Conservation (phyloP, 2,888 invertebrate genomes). For the Drosophila meridiana region DNA sequence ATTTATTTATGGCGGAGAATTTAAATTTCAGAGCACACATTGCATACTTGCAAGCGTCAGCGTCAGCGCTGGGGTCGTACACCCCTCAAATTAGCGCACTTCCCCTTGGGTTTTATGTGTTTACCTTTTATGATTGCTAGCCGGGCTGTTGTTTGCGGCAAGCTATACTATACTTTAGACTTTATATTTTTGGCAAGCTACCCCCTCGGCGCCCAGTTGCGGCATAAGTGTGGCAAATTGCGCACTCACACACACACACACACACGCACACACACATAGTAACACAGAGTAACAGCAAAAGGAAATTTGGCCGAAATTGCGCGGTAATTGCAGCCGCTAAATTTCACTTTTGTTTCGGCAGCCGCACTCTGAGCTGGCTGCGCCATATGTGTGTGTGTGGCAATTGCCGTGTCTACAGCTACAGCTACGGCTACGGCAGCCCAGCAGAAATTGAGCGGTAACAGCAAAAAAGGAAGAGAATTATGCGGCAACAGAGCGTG, state of each 20-base stretch:
- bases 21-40: slow-evolving; percentile 68
- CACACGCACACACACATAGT: slow-evolving; percentile 26
- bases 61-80: slow-evolving; percentile 3
- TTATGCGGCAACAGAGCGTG: slow-evolving; percentile 69
- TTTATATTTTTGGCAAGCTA: slow-evolving; percentile 44
- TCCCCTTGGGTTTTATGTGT: slow-evolving; percentile 56
- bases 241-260: slow-evolving; percentile 36
- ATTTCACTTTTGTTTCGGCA: slow-evolving; percentile 75
- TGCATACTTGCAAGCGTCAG: slow-evolving; percentile 65
- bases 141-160: slow-evolving; percentile 50
- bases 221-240: slow-evolving; percentile 77
- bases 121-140: slow-evolving; percentile 70
- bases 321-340: slow-evolving; percentile 80
- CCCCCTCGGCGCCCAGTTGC: slow-evolving; percentile 16
- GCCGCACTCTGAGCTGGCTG: slow-evolving; percentile 36
- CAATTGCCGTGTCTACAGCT: slow-evolving; percentile 26
- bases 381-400: slow-evolving; percentile 43
- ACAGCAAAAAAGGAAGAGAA: slow-evolving; percentile 53
- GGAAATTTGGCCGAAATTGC: slow-evolving; percentile 76
- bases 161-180: slow-evolving; percentile 46
- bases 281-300: slow-evolving; percentile 33
- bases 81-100: slow-evolving; percentile 60
- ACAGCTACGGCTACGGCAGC: slow-evolving; percentile 10
- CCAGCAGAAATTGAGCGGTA: slow-evolving; percentile 72
- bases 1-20: slow-evolving; percentile 66